Evolutionary conservation across 92 coral and sea anemone species (phyloP), one percentile per base, ranked within the genome.

Genomic region (Parazoanthus atlanticus): DNA sequence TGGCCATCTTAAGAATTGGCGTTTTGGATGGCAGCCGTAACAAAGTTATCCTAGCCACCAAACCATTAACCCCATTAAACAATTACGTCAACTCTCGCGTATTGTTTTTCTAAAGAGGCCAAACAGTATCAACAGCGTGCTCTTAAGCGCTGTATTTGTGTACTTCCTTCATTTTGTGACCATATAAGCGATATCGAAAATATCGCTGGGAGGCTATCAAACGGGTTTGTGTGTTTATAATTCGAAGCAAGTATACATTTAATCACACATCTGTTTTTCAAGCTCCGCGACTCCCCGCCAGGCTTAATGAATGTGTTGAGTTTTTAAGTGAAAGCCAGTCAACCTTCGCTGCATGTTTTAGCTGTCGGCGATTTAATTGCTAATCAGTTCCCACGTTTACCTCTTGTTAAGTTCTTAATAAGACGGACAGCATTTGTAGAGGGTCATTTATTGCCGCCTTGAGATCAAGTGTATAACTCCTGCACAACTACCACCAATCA

Each of bases 221-320:
- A 17, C 47, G 67, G 41, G 77, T 84, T 84, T 84, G 78, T 84
- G 87, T 84, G 87, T 84, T 84, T 84, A 84, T 84, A 84, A 43
- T 84, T 71, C 87, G 38, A 84, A 31, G 87, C 87, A 71, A 70
- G 87, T 84, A 84, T 70, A 84, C 87, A 84, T 84, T 91, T 82
- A 91, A 84, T 85, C 61, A 89, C 91, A 90, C 98, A 94, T 94
- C 98, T 94, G 98, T 86, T 78, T 93, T 85, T 88, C 90, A 85
- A 91, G 84, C 93, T 86, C 82, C 82, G 90, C 66, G 92, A 74
- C 98, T 92, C 94, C 98, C 98, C 88, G 92, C 98, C 83, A 88
- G n/a, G 95, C 75, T 70, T 76, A 89, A 93, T 94, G 94, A 93
- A 93, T 93, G 94, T 89, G 93, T 88, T 88, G 90, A 88, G 85